Evolutionary conservation across 2,113 vertebrate genomes (phyloP), one percentile per base, ranked within the genome.

Genomic region (Prietella phreatophila): DNA sequence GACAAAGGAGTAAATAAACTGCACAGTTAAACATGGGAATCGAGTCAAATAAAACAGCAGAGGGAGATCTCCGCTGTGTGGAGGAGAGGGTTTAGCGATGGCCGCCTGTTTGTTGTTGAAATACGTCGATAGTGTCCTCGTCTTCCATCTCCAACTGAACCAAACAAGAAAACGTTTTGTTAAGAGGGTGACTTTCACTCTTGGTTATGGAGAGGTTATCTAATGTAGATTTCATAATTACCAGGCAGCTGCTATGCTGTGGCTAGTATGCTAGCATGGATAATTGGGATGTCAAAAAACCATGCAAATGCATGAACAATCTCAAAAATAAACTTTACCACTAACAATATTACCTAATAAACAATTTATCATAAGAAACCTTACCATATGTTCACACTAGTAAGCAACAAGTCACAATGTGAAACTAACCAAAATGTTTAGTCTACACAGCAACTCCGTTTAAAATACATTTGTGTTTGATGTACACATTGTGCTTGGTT

Each of bases 61-160:
- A 91, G 88, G 73, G 63, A 91, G 79, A 91, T 88, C 60, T 87
- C 91, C 88, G 91, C 91, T 91, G 92, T 89, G 92, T 87, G 90
- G 89, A 65, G 89, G 82, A 90, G 89, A 65, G 89, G 81, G 89
- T 91, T 95, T 96, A 96, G 93, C 95, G 95, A 92, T 80, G 89
- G 47, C 95, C 96, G 17, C 96, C 96, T 58, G 96, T 96, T 94
- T 96, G 96, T 94, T 96, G 96, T 91, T 96, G 96, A 94, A 96
- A 96, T 93, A 96, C 96, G 83, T 96, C 96, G 92, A 96, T 96
- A 90, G 96, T 96, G 94, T 96, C 96, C 93, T 96, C 96, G 87
- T 96, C 96, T 90, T 96, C 96, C 96, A 96, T 96, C 93, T 96
- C 96, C 93, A 96, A 93, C 96, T 96, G 89, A 47, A 47, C 50